phyloP scores from a whole-genome alignment of 2,113 vertebrate genomes.

The Aegotheles bennettii region DNA sequence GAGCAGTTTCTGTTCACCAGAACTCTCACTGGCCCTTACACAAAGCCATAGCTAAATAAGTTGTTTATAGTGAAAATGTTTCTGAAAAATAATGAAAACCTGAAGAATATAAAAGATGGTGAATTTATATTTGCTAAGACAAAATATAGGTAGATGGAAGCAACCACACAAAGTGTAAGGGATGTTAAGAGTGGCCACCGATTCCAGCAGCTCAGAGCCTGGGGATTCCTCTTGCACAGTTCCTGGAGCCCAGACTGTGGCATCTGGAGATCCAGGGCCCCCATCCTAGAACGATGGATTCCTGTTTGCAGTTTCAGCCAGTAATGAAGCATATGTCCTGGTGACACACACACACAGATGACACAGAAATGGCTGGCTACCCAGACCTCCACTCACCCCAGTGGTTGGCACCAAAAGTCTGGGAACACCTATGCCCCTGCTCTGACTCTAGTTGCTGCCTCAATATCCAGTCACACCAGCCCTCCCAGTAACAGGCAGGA shows the following conservation, averaged over 20 bases:
- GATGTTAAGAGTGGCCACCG: not conserved
- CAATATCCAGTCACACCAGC: not conserved
- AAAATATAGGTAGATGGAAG: not conserved
- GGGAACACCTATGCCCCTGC: fast-evolving
- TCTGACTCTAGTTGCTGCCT: not conserved
- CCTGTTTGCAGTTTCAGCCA: not conserved
- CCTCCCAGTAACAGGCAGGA: not conserved
- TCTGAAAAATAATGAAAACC: not conserved
- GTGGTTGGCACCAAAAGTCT: not conserved
- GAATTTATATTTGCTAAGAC: not conserved
- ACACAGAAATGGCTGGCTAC: not conserved
- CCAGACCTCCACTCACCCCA: fast-evolving
- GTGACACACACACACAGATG: too few species aligned
- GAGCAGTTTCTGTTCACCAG: not conserved
- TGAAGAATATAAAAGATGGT: not conserved
- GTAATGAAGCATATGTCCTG: not conserved
- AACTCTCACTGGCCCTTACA: not conserved
- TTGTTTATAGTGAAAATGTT: not conserved
- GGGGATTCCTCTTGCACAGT: not conserved
- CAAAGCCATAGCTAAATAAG: not conserved
- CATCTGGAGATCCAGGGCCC: not conserved
- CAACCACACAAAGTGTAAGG: not conserved
- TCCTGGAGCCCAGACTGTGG: not conserved
- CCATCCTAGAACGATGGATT: not conserved
- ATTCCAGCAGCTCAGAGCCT: not conserved